phyloP scores from a whole-genome alignment of 2,888 invertebrate genomes.

The Therioaphis trifolii region DNA sequence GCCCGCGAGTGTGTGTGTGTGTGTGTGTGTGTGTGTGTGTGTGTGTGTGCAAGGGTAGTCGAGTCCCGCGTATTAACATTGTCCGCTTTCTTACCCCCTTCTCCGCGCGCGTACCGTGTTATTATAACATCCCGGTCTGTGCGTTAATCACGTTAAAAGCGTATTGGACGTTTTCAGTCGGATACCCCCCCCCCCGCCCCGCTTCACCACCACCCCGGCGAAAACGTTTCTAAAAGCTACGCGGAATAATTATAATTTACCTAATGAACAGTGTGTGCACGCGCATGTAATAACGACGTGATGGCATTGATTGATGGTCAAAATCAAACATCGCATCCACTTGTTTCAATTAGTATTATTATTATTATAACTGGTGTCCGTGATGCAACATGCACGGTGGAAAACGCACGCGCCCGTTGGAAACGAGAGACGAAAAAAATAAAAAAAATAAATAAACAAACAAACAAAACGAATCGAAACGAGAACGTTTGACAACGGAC shows the following conservation, averaged over 20 bases:
- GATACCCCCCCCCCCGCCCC: neutral
- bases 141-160: conserved; percentile 62
- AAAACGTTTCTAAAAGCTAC: conserved; percentile 46
- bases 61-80: too few relatives aligned
- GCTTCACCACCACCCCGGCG: neutral
- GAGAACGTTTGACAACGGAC: neutral
- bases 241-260: conserved; percentile 52
- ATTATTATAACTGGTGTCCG: too few relatives aligned
- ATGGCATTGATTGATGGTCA: conserved; percentile 45
- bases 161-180: neutral
- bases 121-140: conserved; percentile 22
- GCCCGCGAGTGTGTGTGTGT: neutral
- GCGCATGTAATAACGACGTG: neutral
- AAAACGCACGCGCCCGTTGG: too few relatives aligned
- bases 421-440: neutral
- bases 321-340: conserved; percentile 10
- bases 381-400: neutral
- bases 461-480: neutral
- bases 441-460: neutral
- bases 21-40: neutral
- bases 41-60: too few relatives aligned
- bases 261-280: conserved; percentile 22
- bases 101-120: neutral
- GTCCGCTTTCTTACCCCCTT: conserved; percentile 34
- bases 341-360: conserved; percentile 6